phyloP scores from a whole-genome alignment of 2,113 vertebrate species.

The zebrafish (Danio rerio) region GRCz12tu NC_133200.1:33160501-33161000 shows the following conservation, averaged over 20 bases:
- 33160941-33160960: no score
- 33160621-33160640: conserved; percentile 51
- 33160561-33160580: conserved; percentile 59
- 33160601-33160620: conserved; percentile 61
- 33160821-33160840: not conserved
- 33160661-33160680: not conserved
- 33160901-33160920: no score
- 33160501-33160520: conserved; percentile 57
- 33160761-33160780: not conserved
- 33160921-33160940: no score
- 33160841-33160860: not conserved
- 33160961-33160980: no score
- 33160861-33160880: not conserved
- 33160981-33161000: no score
- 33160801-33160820: not conserved
- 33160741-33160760: not conserved
- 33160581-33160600: conserved; percentile 61
- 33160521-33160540: conserved; percentile 47
- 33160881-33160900: no score
- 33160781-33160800: not conserved
- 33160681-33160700: conserved; percentile 39
- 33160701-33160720: conserved; percentile 16
- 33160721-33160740: conserved; percentile 12
- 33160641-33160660: conserved; percentile 44
- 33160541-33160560: conserved; percentile 62